Base-by-base conservation (phyloP, 1,140 invertebrate genomes). In the Orius insidiosus region DNA sequence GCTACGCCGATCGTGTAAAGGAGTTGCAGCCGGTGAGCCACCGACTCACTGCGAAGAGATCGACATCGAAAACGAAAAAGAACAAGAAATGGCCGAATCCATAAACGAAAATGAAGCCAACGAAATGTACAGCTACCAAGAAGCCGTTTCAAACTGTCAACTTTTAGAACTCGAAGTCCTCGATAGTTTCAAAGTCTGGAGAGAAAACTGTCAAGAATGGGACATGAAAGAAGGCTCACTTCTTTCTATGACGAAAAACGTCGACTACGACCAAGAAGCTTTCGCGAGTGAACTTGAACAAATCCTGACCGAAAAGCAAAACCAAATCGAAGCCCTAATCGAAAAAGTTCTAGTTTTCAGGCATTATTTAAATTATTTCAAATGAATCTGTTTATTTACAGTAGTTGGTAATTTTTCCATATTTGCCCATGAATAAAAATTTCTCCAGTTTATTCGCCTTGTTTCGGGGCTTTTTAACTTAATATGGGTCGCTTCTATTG, bases 1-100 rank as follows among this genome's bases (percentile, higher is more conserved):
- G 95, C 53, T 99, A 98, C 63, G 95, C 94, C 5, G 88, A 98
- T 67, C 73, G 88, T 57, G 87, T 92, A 3, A 94, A 93, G 65
- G 87, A 92, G 69, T 64, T 92, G 84, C 38, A 3, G 16, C 38
- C 4, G 9, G 70, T 67, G 53, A 55, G 33, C 34, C 49, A 70
- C 66, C 53, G 56, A 35, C 37, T 62, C 59, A 16, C 59, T 63
- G n/a, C 59, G 63, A 13, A 64, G 66, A 24, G 68, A 75, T 39
- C 66, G 63, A 48, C 64, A 51, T 42, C 49, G 14, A 47, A 54
- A 58, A 48, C 24, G 39, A 50, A 16, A 42, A 54, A 48, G 40
- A 40, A 15, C 43, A 45, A 52, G 59, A 16, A 15, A 38, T 44
- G 2, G 30, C 45, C 2, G 15, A 36, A 36, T 50, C 48, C 9